Base-by-base conservation (phyloP, 2,888 invertebrate species). In the Heliconius cydno region DNA sequence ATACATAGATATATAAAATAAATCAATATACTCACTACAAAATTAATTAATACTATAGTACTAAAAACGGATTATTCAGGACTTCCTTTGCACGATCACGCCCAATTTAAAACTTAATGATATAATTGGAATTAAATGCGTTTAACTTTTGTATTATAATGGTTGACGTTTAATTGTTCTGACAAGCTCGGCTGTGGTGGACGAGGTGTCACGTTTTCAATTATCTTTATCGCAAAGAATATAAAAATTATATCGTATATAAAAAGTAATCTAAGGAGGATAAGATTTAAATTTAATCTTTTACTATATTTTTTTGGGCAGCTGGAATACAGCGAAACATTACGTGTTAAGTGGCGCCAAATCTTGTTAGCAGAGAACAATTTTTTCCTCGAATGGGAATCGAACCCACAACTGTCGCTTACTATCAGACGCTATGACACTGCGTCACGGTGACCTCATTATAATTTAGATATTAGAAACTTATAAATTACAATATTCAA, bases 181-280 rank as follows among this genome's bases (percentile, higher is more conserved):
- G 73, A 73, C 73, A 73, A 60, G 73, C 70, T 70, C 25, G 73
- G n/a, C 60, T 60, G 60, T 15, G 60, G 60, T n/a, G n/a, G 73
- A 60, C 60, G 34, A 73, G 73, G 73, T 73, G 73, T 73, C 73
- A 73, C 73, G 73, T 73, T 60, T 73, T 60, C 73, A 60, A 73
- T 73, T 73, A 73, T 73, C 60, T 73, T 73, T 73, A 60, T 73
- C 60, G 34, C 73, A 73, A 73, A 60, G 60, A 73, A 60, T 60
- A 73, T 38, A 73, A 73, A 70, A 73, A 73, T 60, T 7, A 60
- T 60, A 38, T 38, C 25, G n/a, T n/a, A n/a, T 60, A 34, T 60
- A 60, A 60, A 22, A 60, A 60, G 41, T 34, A 73, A 60, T 73
- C 73, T 38, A 10, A 1, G 38, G n/a, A 60, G 13, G 60, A 73